Conservation (phyloP, 2,113 vertebrate species). For the Coregonus clupeaformis region DNA sequence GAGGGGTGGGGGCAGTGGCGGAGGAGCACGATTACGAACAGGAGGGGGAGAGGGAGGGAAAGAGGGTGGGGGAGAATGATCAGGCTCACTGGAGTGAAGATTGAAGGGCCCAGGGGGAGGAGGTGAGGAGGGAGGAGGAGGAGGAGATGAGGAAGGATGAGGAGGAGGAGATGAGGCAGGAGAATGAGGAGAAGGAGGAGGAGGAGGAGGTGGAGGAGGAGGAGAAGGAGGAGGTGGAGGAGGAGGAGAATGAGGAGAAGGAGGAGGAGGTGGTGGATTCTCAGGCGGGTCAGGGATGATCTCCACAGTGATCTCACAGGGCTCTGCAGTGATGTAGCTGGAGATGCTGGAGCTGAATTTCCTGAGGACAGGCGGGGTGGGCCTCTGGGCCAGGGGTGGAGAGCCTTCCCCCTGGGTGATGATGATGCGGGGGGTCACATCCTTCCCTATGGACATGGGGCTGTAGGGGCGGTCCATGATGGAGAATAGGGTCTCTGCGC, state of each 20-base stretch:
- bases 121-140: conserved; percentile 50
- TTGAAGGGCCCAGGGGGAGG: conserved; percentile 54
- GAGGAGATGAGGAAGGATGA: conserved; percentile 11
- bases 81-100: conserved; percentile 18
- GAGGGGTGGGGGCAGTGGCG: conserved; percentile 42
- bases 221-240: conserved; percentile 32
- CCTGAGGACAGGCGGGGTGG: conserved; percentile 73
- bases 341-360: conserved; percentile 73
- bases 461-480: conserved; percentile 68
- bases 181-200: conserved; percentile 23
- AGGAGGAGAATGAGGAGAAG: conserved; percentile 47
- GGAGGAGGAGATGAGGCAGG: conserved; percentile 18
- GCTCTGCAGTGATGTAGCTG: conserved; percentile 69
- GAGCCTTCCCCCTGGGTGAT: conserved; percentile 73
- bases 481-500: conserved; percentile 63
- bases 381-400: conserved; percentile 62
- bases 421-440: conserved; percentile 67
- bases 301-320: conserved; percentile 71
- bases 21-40: neutral
- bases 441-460: conserved; percentile 56
- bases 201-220: conserved; percentile 34
- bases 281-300: conserved; percentile 78
- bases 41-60: conserved; percentile 38
- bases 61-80: conserved; percentile 33
- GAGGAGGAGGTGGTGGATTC: conserved; percentile 58